Evolutionary conservation across 1,140 invertebrate genomes (phyloP), one percentile per base, ranked within the genome.

Genomic region (Vanessa atalanta): DNA sequence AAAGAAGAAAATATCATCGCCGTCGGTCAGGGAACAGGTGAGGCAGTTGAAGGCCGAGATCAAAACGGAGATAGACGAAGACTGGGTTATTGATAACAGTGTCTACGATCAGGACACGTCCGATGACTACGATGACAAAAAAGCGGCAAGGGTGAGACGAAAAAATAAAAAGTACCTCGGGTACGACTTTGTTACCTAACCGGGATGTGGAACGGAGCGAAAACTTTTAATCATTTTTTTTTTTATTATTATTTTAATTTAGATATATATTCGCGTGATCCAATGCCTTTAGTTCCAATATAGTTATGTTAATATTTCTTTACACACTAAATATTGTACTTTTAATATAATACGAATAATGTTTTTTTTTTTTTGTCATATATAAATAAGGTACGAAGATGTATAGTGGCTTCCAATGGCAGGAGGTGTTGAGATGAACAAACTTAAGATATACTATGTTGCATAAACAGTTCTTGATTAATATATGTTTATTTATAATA

Each of bases 151-250:
- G 23, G 90, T 90, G 1, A 79, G 90, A 65, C 82, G 90, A 74
- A 92, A 90, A 90, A 92, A 92, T 88, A 91, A 91, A 70, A 91
- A 91, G 77, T 92, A 91, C 72, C 61, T 92, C 5, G 90, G 89
- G 0, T 91, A 89, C 48, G 88, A 92, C 65, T 91, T 91, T 78
- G 89, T 91, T 7, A 90, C 88, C 43, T 92, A 89, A 79, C 14
- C 2, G 12, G 13, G 4, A 50, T 14, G 0, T 5, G 48, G 64
- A 20, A 15, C 13, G 9, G 13, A 14, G 0, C 48, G 51, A 51
- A 51, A 31, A 31, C 26, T 51, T 48, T 60, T 47, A 61, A 53
- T 70, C 51, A 65, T 68, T 65, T 70, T 73, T 77, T 77, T 72
- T 77, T 55, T 70, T 67, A 65, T 43, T 43, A 43, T 43, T 64